Evolutionary conservation across 2,797 vertebrate genomes (phyloP), one percentile per base, ranked within the genome.

Genomic region (Knipowitschia caucasica): DNA sequence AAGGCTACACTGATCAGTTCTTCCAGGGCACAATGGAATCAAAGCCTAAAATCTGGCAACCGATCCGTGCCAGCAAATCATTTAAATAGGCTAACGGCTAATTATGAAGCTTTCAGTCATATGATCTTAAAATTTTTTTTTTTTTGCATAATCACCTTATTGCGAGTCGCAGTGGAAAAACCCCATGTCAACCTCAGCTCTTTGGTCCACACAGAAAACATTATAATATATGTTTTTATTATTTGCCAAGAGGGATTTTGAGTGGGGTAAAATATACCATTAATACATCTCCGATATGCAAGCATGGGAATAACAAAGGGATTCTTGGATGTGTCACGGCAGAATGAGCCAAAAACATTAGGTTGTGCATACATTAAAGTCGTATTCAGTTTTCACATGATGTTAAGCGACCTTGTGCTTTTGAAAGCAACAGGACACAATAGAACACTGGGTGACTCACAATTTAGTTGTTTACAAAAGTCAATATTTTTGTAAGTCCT

Each of bases 91-190:
- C 59, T 36, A 56, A 54, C 50, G 40, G 39, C 47, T 59, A 56
- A 75, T 64, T 44, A 58, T 31, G 26, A 23, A 53, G 14, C 50
- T 67, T 45, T n/a, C 43, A 34, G 56, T 61, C 44, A 49, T 55
- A 30, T 3, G 18, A 53, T 59, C 53, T 42, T 26, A 42, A 25
- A 54, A 21, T 21, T 59, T 57, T 49, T 20, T 29, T 20, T 21
- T 59, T 57, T 49, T 20, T 29, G 38, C 25, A 62, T 53, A 69
- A 69, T 64, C 25, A 30, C 56, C 12, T 42, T 20, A 50, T 39
- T 42, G 46, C 34, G 35, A 54, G 46, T 54, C 39, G 40, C 49
- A 29, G 40, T 50, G 54, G 57, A 59, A 69, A 56, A 47, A 63
- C 58, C 26, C 21, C 20, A 30, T 39, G 53, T 50, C 53, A 17